Conservation (phyloP, 2,113 vertebrate species). For the Melanotaenia duboulayi region DNA sequence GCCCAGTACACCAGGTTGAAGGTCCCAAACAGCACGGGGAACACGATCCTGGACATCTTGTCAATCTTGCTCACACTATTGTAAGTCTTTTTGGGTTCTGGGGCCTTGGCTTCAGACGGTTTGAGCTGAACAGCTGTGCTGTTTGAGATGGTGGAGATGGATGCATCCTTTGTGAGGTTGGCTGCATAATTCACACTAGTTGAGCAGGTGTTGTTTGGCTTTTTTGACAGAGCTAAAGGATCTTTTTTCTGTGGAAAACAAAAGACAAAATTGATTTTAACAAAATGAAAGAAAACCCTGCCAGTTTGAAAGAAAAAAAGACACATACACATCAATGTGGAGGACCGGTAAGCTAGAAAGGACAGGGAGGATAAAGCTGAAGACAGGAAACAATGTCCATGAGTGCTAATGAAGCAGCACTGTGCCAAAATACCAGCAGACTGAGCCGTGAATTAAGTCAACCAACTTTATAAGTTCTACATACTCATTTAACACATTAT, state of each 20-base stretch:
- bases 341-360: no score
- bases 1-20: slow-evolving; percentile 99
- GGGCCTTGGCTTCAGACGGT: slow-evolving; percentile 85
- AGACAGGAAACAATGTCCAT: slow-evolving; percentile 15
- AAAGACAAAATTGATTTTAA: slow-evolving; percentile 7
- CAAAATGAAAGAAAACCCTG: neutral
- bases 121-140: slow-evolving; percentile 86
- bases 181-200: slow-evolving; percentile 88
- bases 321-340: no score
- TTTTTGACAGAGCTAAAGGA: slow-evolving; percentile 88
- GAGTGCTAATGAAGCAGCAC: slow-evolving; percentile 29
- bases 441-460: slow-evolving; percentile 14
- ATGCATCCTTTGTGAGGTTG: slow-evolving; percentile 92
- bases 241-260: slow-evolving; percentile 90
- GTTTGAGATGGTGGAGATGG: slow-evolving; percentile 89
- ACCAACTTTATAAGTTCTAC: slow-evolving; percentile 10
- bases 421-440: slow-evolving; percentile 11
- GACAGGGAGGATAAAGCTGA: no score
- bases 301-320: neutral
- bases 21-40: slow-evolving; percentile 95
- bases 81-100: slow-evolving; percentile 97
- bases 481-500: slow-evolving; percentile 14
- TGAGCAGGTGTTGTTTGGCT: slow-evolving; percentile 89
- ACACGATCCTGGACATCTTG: slow-evolving; percentile 98
- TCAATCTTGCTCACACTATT: slow-evolving; percentile 99